phyloP scores from a whole-genome alignment of 2,113 vertebrate species.

The Melanerpes aurifrons region DNA sequence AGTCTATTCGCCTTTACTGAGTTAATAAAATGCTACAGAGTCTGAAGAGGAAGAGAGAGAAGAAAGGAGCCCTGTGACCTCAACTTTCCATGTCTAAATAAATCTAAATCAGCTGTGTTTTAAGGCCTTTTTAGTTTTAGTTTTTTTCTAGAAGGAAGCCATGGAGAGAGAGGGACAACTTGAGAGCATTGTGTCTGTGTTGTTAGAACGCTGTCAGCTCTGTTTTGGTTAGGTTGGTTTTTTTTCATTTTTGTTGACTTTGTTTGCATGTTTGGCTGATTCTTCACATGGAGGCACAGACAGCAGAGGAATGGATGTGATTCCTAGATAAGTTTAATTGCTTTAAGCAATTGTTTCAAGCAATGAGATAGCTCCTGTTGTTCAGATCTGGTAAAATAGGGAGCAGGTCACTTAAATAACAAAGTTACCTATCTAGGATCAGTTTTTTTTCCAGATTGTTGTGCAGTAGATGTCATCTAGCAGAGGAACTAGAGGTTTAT shows the following conservation, averaged over 20 bases:
- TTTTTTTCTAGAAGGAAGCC: not conserved
- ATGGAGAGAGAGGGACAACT: fast-evolving
- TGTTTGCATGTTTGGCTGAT: not conserved
- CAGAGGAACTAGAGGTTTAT: not conserved
- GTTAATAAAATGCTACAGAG: not conserved
- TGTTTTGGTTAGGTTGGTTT: not conserved
- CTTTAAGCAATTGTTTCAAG: not conserved
- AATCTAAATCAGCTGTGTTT: not conserved
- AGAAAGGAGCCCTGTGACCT: not conserved
- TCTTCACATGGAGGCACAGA: not conserved
- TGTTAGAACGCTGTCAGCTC: not conserved
- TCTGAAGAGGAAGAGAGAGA: not conserved
- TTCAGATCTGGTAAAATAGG: not conserved
- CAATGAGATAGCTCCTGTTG: not conserved
- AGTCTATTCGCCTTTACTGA: not conserved
- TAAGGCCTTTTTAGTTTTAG: not conserved
- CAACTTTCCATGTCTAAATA: not conserved
- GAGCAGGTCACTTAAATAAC: not conserved
- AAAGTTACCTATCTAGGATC: not conserved
- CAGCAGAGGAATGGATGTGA: not conserved
- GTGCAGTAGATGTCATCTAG: not conserved
- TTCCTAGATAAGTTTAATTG: not conserved
- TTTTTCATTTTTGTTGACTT: not conserved
- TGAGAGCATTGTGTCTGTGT: not conserved
- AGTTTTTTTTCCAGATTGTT: not conserved